Conservation (phyloP, 1,140 invertebrate genomes). For the Heliconius nattereri region DNA sequence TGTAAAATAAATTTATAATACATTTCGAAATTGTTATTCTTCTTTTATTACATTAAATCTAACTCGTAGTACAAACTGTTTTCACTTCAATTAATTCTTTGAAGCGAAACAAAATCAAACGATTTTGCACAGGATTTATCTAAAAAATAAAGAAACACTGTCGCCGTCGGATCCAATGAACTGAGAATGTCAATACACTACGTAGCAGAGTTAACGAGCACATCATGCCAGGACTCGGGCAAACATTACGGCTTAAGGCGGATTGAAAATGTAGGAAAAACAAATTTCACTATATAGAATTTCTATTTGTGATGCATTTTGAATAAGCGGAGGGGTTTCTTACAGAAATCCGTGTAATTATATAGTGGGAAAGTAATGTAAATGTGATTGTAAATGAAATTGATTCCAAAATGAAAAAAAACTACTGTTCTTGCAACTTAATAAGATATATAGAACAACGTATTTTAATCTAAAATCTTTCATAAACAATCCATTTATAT, state of each 20-base stretch:
- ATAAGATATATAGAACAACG: too few relatives aligned
- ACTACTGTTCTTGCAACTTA: too few relatives aligned
- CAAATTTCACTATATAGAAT: neutral
- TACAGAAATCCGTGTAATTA: neutral
- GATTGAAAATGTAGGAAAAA: slow-evolving; percentile 40
- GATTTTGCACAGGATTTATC: slow-evolving; percentile 37
- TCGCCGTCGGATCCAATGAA: slow-evolving; percentile 48
- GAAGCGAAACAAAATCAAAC: slow-evolving; percentile 26
- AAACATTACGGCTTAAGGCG: slow-evolving; percentile 49
- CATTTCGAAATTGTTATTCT: neutral
- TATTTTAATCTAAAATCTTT: too few relatives aligned
- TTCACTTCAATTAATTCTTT: slow-evolving; percentile 34
- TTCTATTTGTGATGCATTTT: neutral
- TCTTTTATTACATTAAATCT: neutral
- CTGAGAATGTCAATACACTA: slow-evolving; percentile 53
- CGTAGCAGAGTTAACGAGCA: slow-evolving; percentile 48
- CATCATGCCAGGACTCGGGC: slow-evolving; percentile 40
- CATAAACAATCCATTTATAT: too few relatives aligned
- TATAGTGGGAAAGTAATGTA: neutral
- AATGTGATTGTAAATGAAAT: too few relatives aligned
- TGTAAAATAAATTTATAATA: neutral
- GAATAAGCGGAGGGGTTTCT: neutral
- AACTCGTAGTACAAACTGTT: slow-evolving; percentile 19
- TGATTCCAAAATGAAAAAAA: too few relatives aligned
- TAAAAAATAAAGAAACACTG: slow-evolving; percentile 41